Evolutionary conservation across 1,140 invertebrate genomes (phyloP).

Genomic region (Physella acuta): DNA sequence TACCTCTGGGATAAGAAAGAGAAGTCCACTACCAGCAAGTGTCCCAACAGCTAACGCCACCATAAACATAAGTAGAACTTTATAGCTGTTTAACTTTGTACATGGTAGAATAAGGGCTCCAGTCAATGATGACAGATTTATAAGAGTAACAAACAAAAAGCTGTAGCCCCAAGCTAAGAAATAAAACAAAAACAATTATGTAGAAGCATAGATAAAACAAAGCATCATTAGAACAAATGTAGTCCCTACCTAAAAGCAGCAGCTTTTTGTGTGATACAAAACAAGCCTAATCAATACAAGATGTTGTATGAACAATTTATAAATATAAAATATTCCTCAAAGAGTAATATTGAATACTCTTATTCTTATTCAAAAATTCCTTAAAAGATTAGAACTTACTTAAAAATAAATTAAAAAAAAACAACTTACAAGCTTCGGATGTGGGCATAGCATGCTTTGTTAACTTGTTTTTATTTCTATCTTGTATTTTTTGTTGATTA

Average conservation of each 20-base stretch:
- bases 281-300: background rate
- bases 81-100: slow-evolving; percentile 65
- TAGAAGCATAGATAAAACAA: too few relatives aligned
- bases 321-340: background rate
- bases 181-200: too few relatives aligned
- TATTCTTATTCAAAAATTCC: background rate
- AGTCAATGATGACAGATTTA: slow-evolving; percentile 67
- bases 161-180: slow-evolving; percentile 68
- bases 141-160: slow-evolving; percentile 67
- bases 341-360: background rate
- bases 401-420: background rate
- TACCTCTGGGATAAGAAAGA: slow-evolving; percentile 70
- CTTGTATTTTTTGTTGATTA: background rate
- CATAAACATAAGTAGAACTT: slow-evolving; percentile 65
- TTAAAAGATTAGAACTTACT: background rate
- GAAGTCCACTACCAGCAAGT: slow-evolving; percentile 66
- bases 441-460: background rate
- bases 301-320: background rate
- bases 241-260: background rate
- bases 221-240: too few relatives aligned
- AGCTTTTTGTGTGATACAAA: background rate
- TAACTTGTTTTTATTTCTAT: background rate
- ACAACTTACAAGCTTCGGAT: slow-evolving; percentile 11
- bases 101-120: slow-evolving; percentile 68
- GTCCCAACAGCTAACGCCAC: slow-evolving; percentile 72